Evolutionary conservation across 2,113 vertebrate species (phyloP), one percentile per base, ranked within the genome.

Genomic region (Ceyx melanurus): DNA sequence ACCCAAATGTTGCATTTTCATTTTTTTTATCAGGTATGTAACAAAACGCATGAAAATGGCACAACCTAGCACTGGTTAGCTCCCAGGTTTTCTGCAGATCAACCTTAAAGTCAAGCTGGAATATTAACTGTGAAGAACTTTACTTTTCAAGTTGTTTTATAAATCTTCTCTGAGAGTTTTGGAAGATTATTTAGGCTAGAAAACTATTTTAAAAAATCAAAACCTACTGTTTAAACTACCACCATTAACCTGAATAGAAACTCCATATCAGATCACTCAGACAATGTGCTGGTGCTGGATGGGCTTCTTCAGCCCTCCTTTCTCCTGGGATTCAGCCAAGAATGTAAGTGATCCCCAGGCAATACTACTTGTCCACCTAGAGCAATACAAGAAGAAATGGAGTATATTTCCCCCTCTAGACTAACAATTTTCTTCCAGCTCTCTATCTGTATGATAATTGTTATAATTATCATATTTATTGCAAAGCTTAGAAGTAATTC

Each of bases 381-480:
- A 46, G 9, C 15, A 61, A 18, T 15, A 35, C 8, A 78, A n/a
- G 10, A 48, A 20, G 22, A 94, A 91, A 43, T 14, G 19, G 17
- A 82, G 76, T 2, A 10, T 20, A 28, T 17, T 46, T 80, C 21
- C 18, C 21, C 11, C 53, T 33, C 26, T 25, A 53, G 9, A 45
- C 6, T 56, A 81, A 73, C 3, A 57, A 11, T 77, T 66, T 75
- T 53, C 35, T 82, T 79, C n/a, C 31, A 15, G 3, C 29, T 72
- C 37, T 66, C 15, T 42, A 64, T 17, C 19, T 33, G 7, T 75
- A 66, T 9, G 2, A 35, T 58, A 72, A 79, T 46, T 72, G 29
- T 62, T 60, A 40, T 65, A 85, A 93, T 85, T 70, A 90, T 16
- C 33, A 43, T 71, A 82, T 87, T 78, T 84, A 81, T 73, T 87